These are phyloP conservation scores for Diploptera punctata DNA, from an alignment of 2,888 invertebrate species.

Conservation along the genomic window DNA sequence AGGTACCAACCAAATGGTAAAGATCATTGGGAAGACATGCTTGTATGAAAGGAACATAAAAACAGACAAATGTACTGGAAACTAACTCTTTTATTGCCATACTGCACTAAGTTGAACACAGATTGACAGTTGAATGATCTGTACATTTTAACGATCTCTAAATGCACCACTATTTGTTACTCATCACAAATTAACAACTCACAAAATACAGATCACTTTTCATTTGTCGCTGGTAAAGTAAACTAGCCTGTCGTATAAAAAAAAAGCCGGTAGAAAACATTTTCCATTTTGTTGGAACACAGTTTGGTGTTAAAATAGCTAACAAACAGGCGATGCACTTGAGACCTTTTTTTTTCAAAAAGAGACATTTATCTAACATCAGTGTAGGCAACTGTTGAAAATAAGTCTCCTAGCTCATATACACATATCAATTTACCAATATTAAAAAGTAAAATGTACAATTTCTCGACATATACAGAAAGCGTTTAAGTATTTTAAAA, in stretches of 20 bases:
- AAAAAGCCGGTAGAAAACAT: conserved; percentile 42
- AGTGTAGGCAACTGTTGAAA: conserved; percentile 13
- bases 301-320: conserved; percentile 31
- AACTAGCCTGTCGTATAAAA: conserved; percentile 33
- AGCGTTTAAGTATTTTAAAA: neutral
- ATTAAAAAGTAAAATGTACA: conserved; percentile 17
- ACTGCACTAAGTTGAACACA: conserved; percentile 45
- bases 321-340: conserved; percentile 24
- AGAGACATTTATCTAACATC: conserved; percentile 37
- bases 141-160: conserved; percentile 36
- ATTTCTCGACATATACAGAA: too few relatives aligned
- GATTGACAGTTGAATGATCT: conserved; percentile 35
- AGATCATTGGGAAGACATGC: too few relatives aligned
- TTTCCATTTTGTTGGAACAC: conserved; percentile 36
- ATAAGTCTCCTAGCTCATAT: conserved; percentile 30
- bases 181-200: neutral
- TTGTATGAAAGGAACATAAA: too few relatives aligned
- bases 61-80: too few relatives aligned
- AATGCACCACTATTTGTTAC: conserved; percentile 28
- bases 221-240: too few relatives aligned
- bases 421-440: conserved; percentile 2
- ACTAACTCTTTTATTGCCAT: conserved; percentile 60
- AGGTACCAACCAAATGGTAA: too few relatives aligned
- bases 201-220: conserved; percentile 15
- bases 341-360: conserved; percentile 9